A percentile compares a stretch with the other conserved stretches of the same genome.
Evolutionary conservation across 1,140 invertebrate species (phyloP).

Genomic region (Parapsyche elsis): DNA sequence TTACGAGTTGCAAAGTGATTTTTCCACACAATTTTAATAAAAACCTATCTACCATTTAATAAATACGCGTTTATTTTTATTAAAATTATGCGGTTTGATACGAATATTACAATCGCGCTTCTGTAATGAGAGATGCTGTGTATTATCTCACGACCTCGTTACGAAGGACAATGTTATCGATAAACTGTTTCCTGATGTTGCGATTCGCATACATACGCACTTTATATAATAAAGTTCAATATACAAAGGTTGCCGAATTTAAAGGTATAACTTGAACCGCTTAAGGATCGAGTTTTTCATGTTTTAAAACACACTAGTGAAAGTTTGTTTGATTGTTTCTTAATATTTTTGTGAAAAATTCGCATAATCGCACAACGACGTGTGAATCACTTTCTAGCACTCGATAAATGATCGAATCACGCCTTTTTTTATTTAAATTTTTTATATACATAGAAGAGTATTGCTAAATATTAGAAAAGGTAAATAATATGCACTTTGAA

Average conservation of each 20-base stretch:
- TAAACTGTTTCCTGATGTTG: no score
- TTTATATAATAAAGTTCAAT: no score
- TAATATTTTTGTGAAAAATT: background rate
- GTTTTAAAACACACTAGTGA: background rate
- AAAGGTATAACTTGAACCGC: background rate
- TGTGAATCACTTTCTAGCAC: background rate
- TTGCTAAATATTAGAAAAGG: no score
- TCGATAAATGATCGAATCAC: background rate
- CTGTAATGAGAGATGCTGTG: background rate
- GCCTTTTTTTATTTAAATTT: background rate
- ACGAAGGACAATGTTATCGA: background rate
- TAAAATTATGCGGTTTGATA: no score
- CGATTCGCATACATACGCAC: no score
- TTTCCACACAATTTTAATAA: no score
- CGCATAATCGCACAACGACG: background rate
- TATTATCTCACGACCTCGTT: background rate
- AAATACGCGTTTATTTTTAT: no score
- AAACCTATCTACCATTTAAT: no score
- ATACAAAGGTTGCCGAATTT: no score
- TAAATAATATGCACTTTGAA: no score
- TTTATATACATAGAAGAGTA: background rate
- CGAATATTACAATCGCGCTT: no score
- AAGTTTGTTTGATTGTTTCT: background rate
- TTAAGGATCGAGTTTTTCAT: constrained; percentile 1
- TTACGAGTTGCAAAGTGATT: no score